A percentile compares a stretch with the other conserved stretches of the same genome.
Conservation (phyloP, 2,797 vertebrate genomes). For the Mus spretus region DNA sequence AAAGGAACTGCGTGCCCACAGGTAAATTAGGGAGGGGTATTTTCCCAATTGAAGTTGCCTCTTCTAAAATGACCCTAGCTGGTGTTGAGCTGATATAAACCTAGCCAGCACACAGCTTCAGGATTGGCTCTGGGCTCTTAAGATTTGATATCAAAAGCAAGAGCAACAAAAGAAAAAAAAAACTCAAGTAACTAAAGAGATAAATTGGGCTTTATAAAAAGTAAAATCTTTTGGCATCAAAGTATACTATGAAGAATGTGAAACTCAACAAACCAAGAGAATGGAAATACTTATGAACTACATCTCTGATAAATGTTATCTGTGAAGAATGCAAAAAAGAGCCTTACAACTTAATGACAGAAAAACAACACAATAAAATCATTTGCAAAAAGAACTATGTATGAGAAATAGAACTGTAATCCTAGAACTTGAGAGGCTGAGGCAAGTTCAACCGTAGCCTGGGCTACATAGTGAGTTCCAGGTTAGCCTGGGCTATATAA, state of each 20-base stretch:
- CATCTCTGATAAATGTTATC: neutral
- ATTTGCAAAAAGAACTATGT: neutral
- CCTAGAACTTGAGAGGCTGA: neutral
- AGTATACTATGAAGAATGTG: constrained; percentile 2
- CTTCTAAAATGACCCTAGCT: neutral
- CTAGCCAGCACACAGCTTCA: neutral
- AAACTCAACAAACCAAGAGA: neutral
- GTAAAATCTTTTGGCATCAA: constrained; percentile 3
- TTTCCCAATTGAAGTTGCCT: neutral
- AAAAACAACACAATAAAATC: constrained; percentile 21
- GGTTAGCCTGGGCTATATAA: neutral
- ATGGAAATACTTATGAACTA: constrained; percentile 26
- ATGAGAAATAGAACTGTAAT: neutral
- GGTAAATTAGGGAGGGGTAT: neutral
- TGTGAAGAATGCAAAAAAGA: constrained; percentile 6
- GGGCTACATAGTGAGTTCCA: neutral
- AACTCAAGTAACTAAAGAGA: neutral
- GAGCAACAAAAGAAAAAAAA: neutral
- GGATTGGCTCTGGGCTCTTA: neutral
- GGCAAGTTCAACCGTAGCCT: neutral
- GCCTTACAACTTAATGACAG: neutral
- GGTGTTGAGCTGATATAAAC: neutral
- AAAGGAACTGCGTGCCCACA: neutral
- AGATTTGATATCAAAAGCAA: constrained; percentile 23
- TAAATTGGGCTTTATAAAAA: constrained; percentile 4